Base-by-base conservation (phyloP, 2,113 vertebrate genomes). In the Vidua macroura region DNA sequence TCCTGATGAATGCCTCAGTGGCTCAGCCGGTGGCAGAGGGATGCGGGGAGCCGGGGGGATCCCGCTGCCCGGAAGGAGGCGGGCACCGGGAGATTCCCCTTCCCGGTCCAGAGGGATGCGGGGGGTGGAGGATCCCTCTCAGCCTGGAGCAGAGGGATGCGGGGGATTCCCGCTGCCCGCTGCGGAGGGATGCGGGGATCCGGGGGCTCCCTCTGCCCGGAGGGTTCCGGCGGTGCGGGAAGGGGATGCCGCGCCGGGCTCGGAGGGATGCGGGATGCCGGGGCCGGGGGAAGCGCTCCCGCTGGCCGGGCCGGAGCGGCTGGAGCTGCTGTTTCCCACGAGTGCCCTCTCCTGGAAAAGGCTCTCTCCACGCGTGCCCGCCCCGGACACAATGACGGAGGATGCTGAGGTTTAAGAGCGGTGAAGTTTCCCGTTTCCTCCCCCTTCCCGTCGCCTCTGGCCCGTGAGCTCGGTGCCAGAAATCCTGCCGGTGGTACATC, bases 281-380 rank as follows among this genome's bases (percentile, higher is more conserved):
- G 44, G 33, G 30, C 13, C 5, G 13, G 20, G 5, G 4, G 56
- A 16, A 69, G 76, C 73, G 49, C 18, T 35, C 10, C 81, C 44
- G 17, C 60, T 31, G 62, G 11, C 84, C 44, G 73, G 77, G 24
- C 78, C 48, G 43, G 86, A 73, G 73, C 52, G 23, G 35, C 51
- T 15, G 90, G 44, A 82, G 92, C 92, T 95, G 95, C 83, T 16
- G 87, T 93, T 98, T 96, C 84, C 94, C 95, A 31, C 94, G 68
- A 93, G 88, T 97, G 97, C 97, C 93, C 97, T 96, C 97, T 97
- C 93, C 97, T 96, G 97, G 96, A 83, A 76, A 82, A 46, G 70
- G 58, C 64, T 77, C 91, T n/a, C 78, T 85, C 75, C 90, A 83
- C 31, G 10, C 44, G 62, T 67, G 79, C 4, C 48, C 70, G 35